These are phyloP conservation scores for Meleagris gallopavo DNA, from an alignment of 2,113 vertebrate genomes.

Conservation along the genomic window DNA sequence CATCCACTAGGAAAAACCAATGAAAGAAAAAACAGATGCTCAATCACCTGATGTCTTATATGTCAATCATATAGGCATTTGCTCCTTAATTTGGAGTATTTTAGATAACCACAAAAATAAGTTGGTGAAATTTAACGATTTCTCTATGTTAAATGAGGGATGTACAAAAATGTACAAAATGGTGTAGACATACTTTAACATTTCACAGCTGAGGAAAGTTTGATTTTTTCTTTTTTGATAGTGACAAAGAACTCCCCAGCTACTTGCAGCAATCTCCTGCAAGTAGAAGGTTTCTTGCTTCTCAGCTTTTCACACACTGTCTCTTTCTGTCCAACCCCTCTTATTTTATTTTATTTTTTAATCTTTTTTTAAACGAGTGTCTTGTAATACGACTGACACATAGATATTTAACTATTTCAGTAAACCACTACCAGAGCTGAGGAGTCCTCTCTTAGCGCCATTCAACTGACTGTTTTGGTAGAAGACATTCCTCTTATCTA, in stretches of 20 bases:
- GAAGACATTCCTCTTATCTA: neutral
- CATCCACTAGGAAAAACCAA: neutral
- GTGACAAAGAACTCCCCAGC: neutral
- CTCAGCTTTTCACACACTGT: neutral
- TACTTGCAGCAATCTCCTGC: neutral
- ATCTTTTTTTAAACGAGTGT: neutral
- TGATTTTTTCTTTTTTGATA: neutral
- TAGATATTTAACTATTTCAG: neutral
- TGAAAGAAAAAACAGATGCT: neutral
- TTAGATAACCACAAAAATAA: neutral
- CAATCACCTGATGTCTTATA: neutral
- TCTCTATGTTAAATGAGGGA: neutral
- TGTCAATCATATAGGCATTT: neutral
- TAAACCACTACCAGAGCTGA: neutral
- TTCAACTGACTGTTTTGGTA: neutral
- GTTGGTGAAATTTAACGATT: neutral
- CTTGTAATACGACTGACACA: neutral
- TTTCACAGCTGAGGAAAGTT: neutral
- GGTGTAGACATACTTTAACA: neutral
- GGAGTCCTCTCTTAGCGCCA: neutral
- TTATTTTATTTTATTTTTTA: neutral
- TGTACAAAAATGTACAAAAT: neutral
- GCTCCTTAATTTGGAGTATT: neutral
- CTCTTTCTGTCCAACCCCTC: neutral
- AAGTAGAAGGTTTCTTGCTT: neutral